Evolutionary conservation across 2,888 invertebrate genomes (phyloP), one percentile per base, ranked within the genome.

Genomic region (Aethes cnicana): DNA sequence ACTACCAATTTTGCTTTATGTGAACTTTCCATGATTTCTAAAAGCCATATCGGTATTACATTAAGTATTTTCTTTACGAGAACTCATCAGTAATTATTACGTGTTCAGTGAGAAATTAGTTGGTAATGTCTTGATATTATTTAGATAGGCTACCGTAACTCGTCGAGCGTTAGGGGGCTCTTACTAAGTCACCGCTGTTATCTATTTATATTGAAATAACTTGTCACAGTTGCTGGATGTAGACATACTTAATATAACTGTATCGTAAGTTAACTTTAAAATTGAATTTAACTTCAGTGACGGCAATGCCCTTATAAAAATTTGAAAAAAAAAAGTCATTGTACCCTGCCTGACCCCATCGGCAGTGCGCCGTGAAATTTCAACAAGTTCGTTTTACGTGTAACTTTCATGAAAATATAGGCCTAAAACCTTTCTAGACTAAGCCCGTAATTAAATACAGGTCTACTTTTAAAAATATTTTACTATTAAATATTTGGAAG

Each of bases 391-490:
- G 18, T 42, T 12, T 52, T 46, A 11, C 20, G 32, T 32, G 37
- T 25, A 39, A 20, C 30, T 39, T 46, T 61, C 43, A 55, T 46
- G 41, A 47, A 70, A 70, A 61, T 69, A 81, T 82, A 85, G 87
- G 87, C 87, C 87, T 87, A 88, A 84, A 68, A 74, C 68, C 67
- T 68, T 70, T 65, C 66, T 77, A 84, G 80, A 66, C 55, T 86
- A 86, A 87, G 85, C 83, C 84, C 83, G 81, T 86, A 86, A 84
- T 73, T 77, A 55, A n/a, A 77, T 79, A 84, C 84, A 84, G 81
- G 82, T 74, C 66, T 72, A 81, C 69, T 74, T 76, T 80, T 64
- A 63, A 69, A 72, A 70, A 73, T 78, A 75, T 74, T 78, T 78
- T 77, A 77, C 68, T 75, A 72, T 48, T 60, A 55, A 66, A 72